phyloP scores from a whole-genome alignment of 2,888 invertebrate genomes.

The Abrostola triplasia region DNA sequence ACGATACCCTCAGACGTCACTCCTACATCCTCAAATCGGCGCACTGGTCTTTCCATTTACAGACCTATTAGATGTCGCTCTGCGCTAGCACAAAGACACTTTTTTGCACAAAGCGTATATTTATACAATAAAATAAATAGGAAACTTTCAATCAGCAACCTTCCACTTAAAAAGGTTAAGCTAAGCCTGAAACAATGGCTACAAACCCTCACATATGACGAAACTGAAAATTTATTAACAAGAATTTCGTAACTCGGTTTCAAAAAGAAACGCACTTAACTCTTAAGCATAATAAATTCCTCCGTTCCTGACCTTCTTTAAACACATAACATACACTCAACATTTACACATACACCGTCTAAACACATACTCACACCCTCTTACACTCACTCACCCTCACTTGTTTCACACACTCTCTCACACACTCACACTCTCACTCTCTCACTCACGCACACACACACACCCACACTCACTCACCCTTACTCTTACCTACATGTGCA shows the following conservation, averaged over 20 bases:
- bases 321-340: neutral
- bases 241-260: neutral
- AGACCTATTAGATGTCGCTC: conserved; percentile 3
- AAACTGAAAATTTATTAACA: neutral
- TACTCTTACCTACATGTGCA: too few relatives aligned
- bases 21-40: neutral
- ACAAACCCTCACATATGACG: neutral
- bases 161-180: conserved; percentile 4
- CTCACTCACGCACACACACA: neutral
- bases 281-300: neutral
- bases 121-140: conserved; percentile 5
- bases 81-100: conserved; percentile 9
- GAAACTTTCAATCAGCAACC: conserved; percentile 3
- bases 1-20: neutral
- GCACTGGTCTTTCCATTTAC: conserved; percentile 2
- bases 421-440: neutral
- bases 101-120: conserved; percentile 6
- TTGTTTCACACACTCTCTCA: neutral
- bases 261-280: conserved; percentile 1
- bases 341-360: neutral
- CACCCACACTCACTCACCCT: too few relatives aligned
- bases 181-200: conserved; percentile 1
- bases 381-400: neutral
- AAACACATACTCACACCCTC: neutral
- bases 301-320: neutral